Percentiles rank a stretch among this genome's conserved stretches.
These are phyloP conservation scores for Lycocorax pyrrhopterus DNA, from an alignment of 2,113 vertebrate species.

Conservation along the genomic window DNA sequence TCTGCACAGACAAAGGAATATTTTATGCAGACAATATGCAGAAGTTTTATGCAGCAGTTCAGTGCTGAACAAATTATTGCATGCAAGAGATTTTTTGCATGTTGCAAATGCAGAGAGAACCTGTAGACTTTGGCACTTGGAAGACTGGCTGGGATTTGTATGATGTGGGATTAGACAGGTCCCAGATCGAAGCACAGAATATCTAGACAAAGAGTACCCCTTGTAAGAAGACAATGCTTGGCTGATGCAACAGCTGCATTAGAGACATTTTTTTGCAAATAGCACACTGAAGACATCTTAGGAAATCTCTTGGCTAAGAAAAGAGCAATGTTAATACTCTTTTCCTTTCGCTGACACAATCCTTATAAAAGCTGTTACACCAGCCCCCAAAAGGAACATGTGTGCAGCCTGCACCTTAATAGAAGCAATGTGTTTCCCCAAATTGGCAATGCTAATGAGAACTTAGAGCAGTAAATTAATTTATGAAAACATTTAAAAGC, in stretches of 20 bases:
- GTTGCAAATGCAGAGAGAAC: neutral
- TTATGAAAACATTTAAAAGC: neutral
- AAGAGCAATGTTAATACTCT: neutral
- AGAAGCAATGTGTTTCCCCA: neutral
- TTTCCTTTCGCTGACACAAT: neutral
- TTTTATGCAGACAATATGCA: neutral
- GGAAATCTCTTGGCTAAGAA: neutral
- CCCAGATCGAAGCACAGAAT: neutral
- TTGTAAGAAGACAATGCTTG: neutral
- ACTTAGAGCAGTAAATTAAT: neutral
- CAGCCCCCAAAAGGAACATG: neutral
- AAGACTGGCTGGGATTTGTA: neutral
- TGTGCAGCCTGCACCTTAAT: neutral
- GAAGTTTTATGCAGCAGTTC: neutral
- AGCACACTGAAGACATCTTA: neutral
- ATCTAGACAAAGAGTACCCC: rapidly evolving
- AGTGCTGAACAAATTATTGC: neutral
- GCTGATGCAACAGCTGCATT: neutral
- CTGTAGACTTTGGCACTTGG: neutral
- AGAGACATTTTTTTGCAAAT: neutral
- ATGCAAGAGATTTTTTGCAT: rapidly evolving
- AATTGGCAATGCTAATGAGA: neutral
- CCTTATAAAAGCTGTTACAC: neutral
- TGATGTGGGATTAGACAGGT: neutral
- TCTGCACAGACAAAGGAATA: neutral